Percentiles rank a stretch among this genome's conserved stretches.
phyloP scores from a whole-genome alignment of 2,113 vertebrate species.

The Peromyscus maniculatus region DNA sequence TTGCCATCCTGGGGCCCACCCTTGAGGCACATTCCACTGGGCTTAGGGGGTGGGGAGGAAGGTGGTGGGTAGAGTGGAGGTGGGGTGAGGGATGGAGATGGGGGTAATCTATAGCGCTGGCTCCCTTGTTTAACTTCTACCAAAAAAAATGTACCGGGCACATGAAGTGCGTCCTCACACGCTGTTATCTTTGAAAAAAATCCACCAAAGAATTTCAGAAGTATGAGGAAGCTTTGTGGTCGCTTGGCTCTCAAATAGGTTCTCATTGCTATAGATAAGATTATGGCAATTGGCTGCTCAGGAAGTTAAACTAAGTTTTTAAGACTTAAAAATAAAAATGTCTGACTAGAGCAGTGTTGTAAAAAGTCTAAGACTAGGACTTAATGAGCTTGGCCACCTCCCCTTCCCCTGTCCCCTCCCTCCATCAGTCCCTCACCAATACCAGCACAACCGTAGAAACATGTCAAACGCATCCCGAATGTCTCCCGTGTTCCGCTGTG shows the following conservation, averaged over 20 bases:
- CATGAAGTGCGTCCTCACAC: not conserved
- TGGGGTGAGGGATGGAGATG: not conserved
- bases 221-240: constrained; percentile 13
- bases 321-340: not conserved
- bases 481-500: fast-evolving
- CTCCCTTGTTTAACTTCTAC: not conserved
- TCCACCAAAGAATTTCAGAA: constrained; percentile 9
- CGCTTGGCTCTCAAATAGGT: not conserved
- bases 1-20: too few relatives aligned
- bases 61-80: not conserved
- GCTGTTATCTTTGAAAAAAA: not conserved
- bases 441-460: not conserved
- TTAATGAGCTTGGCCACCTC: not conserved
- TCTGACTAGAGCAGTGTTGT: not conserved
- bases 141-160: not conserved
- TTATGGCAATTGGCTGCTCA: not conserved
- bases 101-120: not conserved
- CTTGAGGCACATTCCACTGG: not conserved
- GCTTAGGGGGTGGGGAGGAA: not conserved
- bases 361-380: not conserved
- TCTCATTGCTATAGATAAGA: not conserved
- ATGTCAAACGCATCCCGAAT: not conserved
- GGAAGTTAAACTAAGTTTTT: not conserved
- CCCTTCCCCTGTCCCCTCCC: fast-evolving
- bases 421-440: not conserved